These are phyloP conservation scores for Copsychus sechellarum DNA, from an alignment of 2,113 vertebrate genomes.

Conservation along the genomic window DNA sequence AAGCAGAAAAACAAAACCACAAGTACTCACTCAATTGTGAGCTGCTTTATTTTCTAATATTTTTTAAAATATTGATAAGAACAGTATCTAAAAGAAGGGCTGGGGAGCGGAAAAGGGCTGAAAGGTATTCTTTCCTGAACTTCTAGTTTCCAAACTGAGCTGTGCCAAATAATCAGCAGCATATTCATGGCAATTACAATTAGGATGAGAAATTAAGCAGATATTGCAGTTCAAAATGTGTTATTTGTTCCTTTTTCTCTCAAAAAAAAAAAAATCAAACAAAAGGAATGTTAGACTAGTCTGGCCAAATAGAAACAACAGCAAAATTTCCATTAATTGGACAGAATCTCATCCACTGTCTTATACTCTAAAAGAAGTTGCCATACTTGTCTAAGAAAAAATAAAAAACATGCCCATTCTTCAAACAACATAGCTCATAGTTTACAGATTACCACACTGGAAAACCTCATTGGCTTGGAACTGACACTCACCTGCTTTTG, in stretches of 20 bases:
- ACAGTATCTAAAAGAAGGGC: not conserved
- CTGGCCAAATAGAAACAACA: not conserved
- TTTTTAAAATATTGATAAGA: not conserved
- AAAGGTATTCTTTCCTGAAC: not conserved
- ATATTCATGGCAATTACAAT: not conserved
- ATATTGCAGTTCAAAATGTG: not conserved
- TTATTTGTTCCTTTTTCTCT: not conserved
- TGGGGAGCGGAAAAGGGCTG: not conserved
- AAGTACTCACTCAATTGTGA: not conserved
- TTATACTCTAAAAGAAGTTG: not conserved
- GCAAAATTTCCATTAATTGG: not conserved
- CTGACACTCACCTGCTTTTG: not conserved
- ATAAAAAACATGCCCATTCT: not conserved
- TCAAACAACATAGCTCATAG: not conserved
- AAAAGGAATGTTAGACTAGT: not conserved
- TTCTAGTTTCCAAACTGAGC: not conserved
- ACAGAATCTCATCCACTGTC: not conserved
- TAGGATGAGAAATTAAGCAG: not conserved
- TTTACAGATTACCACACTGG: not conserved
- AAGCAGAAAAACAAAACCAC: not conserved
- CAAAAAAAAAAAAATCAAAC: not conserved
- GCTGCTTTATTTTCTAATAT: not conserved
- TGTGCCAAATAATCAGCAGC: not conserved
- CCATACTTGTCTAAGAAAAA: not conserved
- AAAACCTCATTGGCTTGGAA: not conserved